Base-by-base conservation (phyloP, 2,797 vertebrate species). In the Meda fulgida region DNA sequence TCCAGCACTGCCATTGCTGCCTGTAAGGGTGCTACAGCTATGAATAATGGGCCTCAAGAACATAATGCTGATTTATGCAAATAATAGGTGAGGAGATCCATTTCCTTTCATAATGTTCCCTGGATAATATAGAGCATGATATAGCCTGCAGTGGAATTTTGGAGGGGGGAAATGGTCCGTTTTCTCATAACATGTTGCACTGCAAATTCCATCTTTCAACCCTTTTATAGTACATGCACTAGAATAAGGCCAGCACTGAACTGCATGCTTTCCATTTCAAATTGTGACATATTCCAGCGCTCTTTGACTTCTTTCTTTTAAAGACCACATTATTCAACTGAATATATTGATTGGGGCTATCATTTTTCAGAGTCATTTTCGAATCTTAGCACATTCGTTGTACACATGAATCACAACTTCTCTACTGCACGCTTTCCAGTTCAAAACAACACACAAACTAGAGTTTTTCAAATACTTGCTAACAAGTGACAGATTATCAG, bases 61-160 rank as follows among this genome's bases (percentile, higher is more conserved):
- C 11, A 73, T 84, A 65, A 80, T 85, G 77, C 67, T 85, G 78
- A 85, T 85, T 85, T 80, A 85, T 85, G 84, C 77, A 85, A 80
- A 85, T 80, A 80, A 29, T 36, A 84, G 73, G 67, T 84, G 76
- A 85, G 76, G 51, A 29, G 31, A 60, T 38, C 26, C 53, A 63
- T 63, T 72, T 72, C 43, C 76, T 71, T 29, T 66, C 69, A 73
- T 85, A 85, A 80, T 84, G 51, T 67, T 67, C 83, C 53, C 19
- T 70, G 76, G 9, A 71, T 69, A 78, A 71, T 58, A 82, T 53
- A 34, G 73, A 60, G 63, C 55, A 60, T 60, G 69, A 73, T 58
- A 65, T 71, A 36, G 77, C 55, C 31, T 85, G 31, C 23, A 66
- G 67, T 65, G 29, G 31, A 38, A 51, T 3, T 69, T 19, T 71